Conservation (phyloP, 2,888 invertebrate species). For the Pterostichus madidus region DNA sequence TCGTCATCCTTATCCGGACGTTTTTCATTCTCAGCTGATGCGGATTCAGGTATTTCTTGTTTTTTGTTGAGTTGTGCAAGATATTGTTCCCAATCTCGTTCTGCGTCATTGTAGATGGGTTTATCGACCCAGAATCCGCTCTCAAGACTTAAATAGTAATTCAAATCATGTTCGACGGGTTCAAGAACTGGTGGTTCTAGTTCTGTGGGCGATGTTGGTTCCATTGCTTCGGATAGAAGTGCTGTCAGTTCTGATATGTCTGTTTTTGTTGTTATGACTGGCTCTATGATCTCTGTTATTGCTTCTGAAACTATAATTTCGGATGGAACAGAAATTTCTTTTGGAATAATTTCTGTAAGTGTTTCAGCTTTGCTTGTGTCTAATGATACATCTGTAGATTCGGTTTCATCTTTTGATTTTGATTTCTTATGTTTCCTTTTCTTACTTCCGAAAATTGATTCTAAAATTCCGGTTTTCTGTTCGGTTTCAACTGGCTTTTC, state of each 20-base stretch:
- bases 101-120: slow-evolving; percentile 83
- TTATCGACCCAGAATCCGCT: slow-evolving; percentile 82
- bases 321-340: neutral
- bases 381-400: slow-evolving; percentile 68
- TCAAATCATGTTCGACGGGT: slow-evolving; percentile 69
- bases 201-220: neutral
- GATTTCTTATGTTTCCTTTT: slow-evolving; percentile 64
- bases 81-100: slow-evolving; percentile 81
- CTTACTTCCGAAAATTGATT: slow-evolving; percentile 71
- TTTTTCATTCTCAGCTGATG: slow-evolving; percentile 71
- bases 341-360: slow-evolving; percentile 39
- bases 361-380: slow-evolving; percentile 66
- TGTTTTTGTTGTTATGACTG: slow-evolving; percentile 9
- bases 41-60: slow-evolving; percentile 70
- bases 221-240: slow-evolving; percentile 17
- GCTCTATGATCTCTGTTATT: slow-evolving; percentile 6
- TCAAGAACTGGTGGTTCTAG: slow-evolving; percentile 1
- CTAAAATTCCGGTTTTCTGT: slow-evolving; percentile 75
- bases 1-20: slow-evolving; percentile 81
- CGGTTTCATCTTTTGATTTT: slow-evolving; percentile 43
- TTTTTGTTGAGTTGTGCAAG: slow-evolving; percentile 78
- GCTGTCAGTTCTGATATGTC: slow-evolving; percentile 65
- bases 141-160: slow-evolving; percentile 75
- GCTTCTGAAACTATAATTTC: neutral
- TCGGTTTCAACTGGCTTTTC: slow-evolving; percentile 72